A percentile compares a stretch with the other conserved stretches of the same genome.
phyloP scores from a whole-genome alignment of 1,140 invertebrate genomes.

The Phymastichus coffea region DNA sequence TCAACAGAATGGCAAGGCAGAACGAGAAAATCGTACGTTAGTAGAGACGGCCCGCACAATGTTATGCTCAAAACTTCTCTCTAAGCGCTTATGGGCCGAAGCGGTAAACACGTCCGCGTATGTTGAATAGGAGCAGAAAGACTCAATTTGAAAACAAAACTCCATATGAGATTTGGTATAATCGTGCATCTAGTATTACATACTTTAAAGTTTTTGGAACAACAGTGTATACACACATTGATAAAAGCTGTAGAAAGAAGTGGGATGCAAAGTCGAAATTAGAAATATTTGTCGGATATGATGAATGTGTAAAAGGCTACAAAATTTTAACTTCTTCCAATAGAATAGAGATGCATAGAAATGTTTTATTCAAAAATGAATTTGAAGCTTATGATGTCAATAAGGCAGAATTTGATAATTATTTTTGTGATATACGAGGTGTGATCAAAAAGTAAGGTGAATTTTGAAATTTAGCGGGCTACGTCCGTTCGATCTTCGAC shows the following conservation, averaged over 20 bases:
- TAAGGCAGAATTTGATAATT: neutral
- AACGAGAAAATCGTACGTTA: conserved; percentile 42
- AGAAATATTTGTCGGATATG: too few relatives aligned
- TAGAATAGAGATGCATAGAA: neutral
- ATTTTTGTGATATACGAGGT: neutral
- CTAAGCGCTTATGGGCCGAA: conserved; percentile 28
- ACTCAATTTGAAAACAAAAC: conserved; percentile 24
- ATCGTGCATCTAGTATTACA: conserved; percentile 31
- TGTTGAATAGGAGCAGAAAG: conserved; percentile 22
- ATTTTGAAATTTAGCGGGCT: too few relatives aligned
- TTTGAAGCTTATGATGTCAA: neutral
- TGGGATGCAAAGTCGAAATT: conserved; percentile 29
- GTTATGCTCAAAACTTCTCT: conserved; percentile 18
- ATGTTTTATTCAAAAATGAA: conserved; percentile 2
- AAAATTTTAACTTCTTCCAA: neutral
- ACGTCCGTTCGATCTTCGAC: too few relatives aligned
- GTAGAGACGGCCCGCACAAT: conserved; percentile 36
- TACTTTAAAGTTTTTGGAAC: conserved; percentile 36
- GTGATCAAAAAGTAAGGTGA: too few relatives aligned
- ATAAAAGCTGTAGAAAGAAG: conserved; percentile 27
- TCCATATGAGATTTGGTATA: conserved; percentile 37
- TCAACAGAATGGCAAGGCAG: conserved; percentile 42
- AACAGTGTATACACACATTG: conserved; percentile 26
- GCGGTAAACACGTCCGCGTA: too few relatives aligned
- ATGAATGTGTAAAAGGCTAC: conserved; percentile 27